phyloP scores from a whole-genome alignment of 2,797 vertebrate species.

The Odontamblyopus rebecca region DNA sequence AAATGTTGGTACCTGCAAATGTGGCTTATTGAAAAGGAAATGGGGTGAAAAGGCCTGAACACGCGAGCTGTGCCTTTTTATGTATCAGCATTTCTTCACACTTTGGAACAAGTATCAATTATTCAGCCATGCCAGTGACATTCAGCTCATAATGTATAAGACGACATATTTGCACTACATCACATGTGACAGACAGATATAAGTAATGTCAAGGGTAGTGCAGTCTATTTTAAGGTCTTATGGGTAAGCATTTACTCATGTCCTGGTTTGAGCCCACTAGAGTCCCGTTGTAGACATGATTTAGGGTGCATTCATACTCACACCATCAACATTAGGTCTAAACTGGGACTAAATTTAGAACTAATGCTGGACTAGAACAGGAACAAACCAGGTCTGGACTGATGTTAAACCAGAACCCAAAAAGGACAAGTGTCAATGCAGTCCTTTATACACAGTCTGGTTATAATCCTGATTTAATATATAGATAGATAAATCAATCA shows the following conservation, averaged over 20 bases:
- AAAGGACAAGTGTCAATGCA: no score
- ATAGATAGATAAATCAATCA: no score
- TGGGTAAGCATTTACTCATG: no score
- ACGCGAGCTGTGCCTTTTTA: constrained; percentile 52
- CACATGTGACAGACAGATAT: constrained; percentile 6
- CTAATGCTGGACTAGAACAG: no score
- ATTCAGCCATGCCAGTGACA: constrained; percentile 49
- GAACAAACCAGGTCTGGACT: no score
- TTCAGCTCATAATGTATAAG: constrained; percentile 29
- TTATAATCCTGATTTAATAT: no score
- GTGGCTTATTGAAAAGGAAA: constrained; percentile 21
- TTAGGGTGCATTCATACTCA: no score
- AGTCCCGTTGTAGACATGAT: not conserved
- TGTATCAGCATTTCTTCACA: constrained; percentile 34
- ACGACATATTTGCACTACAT: constrained; percentile 12
- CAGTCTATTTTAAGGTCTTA: not conserved
- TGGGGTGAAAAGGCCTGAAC: constrained; percentile 22
- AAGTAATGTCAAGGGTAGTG: not conserved
- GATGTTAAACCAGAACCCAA: no score
- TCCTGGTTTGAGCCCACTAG: not conserved
- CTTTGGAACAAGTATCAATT: constrained; percentile 51
- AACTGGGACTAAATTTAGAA: no score
- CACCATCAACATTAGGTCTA: no score
- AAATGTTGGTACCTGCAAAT: constrained; percentile 38
- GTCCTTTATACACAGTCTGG: no score